Base-by-base conservation (phyloP, 1,140 invertebrate genomes). In the Mycetomoellerius zeteki region DNA sequence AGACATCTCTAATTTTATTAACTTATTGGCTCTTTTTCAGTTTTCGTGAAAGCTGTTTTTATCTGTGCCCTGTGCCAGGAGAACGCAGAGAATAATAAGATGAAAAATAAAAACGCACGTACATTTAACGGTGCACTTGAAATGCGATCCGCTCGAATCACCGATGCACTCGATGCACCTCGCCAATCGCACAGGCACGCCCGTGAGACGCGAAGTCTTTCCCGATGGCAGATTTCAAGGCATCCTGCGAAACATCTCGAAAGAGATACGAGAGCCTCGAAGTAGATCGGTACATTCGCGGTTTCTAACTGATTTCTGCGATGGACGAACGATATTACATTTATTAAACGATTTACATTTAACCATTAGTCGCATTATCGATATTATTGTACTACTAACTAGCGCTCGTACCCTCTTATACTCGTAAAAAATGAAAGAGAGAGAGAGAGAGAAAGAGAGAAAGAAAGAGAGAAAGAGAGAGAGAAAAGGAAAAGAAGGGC, bases 281-380 rank as follows among this genome's bases (percentile, higher is more conserved):
- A 88, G 60, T 60, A 60, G 62, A 78, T 75, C 67, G 56, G 76
- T 65, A 76, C 71, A 86, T 91, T 89, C 72, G 77, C 87, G 91
- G 90, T 89, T 94, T 93, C 92, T 91, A 92, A 87, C 88, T 91
- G 86, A 93, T 92, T 87, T 93, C 90, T 93, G 89, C 89, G 90
- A 90, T 84, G 82, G 50, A 89, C 90, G 86, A 91, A 92, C 91
- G 90, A 93, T 94, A 93, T 94, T 94, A 92, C 91, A 93, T 94
- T 94, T 93, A 93, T 94, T 93, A 91, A 92, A 93, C 90, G 86
- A 80, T 89, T 92, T 90, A 92, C 93, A 94, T 93, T 89, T 94
- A 93, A 93, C 89, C 91, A 94, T 93, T 94, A 94, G 93, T 92
- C 92, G 88, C 92, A 92, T 94, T 93, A 93, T 86, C 87, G 73